A percentile compares a stretch with the other conserved stretches of the same genome.
Evolutionary conservation across 30 jellyfish, hydroid and myxozoan species (phyloP).

Genomic region (Morbakka virulenta): DNA sequence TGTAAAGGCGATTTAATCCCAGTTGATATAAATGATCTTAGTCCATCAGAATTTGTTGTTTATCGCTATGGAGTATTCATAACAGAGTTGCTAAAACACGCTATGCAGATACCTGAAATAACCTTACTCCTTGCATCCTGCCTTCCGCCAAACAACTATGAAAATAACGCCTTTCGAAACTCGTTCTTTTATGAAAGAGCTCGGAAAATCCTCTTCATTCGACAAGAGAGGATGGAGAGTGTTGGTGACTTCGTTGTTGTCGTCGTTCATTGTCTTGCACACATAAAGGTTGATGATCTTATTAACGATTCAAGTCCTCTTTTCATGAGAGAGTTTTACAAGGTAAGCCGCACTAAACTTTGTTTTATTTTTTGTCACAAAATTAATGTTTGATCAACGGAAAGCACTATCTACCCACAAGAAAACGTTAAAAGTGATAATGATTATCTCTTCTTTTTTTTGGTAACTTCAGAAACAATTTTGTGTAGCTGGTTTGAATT

Average conservation of each 20-base stretch:
- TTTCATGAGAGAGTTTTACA: constrained; percentile 88
- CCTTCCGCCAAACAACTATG: constrained; percentile 86
- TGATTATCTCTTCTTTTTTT: not conserved
- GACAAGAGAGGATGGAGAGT: constrained; percentile 97
- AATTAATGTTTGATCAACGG: too few species aligned
- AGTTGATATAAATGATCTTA: constrained; percentile 90
- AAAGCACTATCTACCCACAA: too few species aligned
- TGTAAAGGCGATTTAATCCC: constrained; percentile 90
- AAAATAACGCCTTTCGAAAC: constrained; percentile 92
- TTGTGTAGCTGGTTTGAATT: too few species aligned
- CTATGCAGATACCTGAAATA: constrained; percentile 82
- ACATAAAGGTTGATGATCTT: constrained; percentile 84
- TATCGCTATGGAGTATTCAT: constrained; percentile 95
- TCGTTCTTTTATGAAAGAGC: constrained; percentile 95
- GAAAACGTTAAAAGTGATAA: too few species aligned
- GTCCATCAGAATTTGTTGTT: constrained; percentile 94
- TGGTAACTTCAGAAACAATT: too few species aligned
- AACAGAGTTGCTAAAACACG: constrained; percentile 72
- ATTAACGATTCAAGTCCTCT: constrained; percentile 74
- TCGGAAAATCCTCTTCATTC: constrained; percentile 71
- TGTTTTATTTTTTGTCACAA: not conserved
- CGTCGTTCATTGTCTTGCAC: constrained; percentile 94
- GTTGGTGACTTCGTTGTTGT: constrained; percentile 95
- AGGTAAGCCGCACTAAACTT: constrained; percentile 40
- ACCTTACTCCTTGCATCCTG: constrained; percentile 90